Conservation (phyloP, 2,113 vertebrate genomes). For the Brienomyrus longianalis region DNA sequence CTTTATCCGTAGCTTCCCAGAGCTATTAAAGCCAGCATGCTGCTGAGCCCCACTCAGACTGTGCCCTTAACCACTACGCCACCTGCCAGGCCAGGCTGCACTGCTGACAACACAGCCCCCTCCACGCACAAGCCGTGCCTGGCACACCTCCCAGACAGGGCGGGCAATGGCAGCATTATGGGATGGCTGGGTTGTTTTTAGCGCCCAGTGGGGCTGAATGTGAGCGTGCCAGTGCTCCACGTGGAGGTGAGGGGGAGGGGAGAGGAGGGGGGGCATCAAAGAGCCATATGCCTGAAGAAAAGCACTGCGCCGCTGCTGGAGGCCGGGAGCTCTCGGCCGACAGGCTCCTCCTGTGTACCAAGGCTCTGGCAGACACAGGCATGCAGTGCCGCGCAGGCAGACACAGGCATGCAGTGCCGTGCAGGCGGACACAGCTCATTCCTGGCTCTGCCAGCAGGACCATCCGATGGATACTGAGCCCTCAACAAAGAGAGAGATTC, state of each 20-base stretch:
- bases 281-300: not conserved
- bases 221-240: not conserved
- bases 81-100: not conserved
- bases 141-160: not conserved
- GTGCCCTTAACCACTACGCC: not conserved
- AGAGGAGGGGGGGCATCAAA: not conserved
- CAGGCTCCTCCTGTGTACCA: not conserved
- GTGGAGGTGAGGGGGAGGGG: not conserved
- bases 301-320: not conserved
- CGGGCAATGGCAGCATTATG: not conserved
- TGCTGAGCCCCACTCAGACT: not conserved
- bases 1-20: not conserved
- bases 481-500: not conserved
- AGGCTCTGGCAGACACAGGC: not conserved
- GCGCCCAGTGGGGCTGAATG: not conserved
- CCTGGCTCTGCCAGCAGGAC: not conserved
- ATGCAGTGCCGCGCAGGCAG: not conserved
- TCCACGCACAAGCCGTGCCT: not conserved
- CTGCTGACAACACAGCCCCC: not conserved
- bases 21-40: not conserved
- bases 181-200: slow-evolving; percentile 3
- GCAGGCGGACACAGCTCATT: not conserved
- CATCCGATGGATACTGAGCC: not conserved
- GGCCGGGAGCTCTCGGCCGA: not conserved
- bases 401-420: not conserved